Percentiles rank a stretch among this genome's conserved stretches.
Conservation (phyloP, 2,888 invertebrate species). For the Holacanthella duospinosa region DNA sequence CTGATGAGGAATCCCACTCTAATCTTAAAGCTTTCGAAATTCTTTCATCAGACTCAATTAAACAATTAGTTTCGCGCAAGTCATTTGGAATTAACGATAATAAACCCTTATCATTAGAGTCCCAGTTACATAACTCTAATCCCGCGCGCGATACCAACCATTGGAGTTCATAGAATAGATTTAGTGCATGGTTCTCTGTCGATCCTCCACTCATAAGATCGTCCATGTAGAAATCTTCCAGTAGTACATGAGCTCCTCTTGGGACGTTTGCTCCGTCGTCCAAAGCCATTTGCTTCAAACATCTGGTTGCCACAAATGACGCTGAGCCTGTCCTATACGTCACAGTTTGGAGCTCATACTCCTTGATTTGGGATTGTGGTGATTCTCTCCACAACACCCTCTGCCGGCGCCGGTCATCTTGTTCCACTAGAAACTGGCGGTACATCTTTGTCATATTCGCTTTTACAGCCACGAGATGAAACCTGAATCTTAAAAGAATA, state of each 20-base stretch:
- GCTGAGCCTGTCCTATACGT: constrained; percentile 40
- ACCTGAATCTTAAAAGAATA: constrained; percentile 38
- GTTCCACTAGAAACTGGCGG: constrained; percentile 38
- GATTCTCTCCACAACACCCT: constrained; percentile 40
- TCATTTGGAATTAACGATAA: constrained; percentile 13
- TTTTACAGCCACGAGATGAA: constrained; percentile 37
- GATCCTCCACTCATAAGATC: constrained; percentile 17
- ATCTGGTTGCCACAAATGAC: constrained; percentile 25
- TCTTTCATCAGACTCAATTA: constrained; percentile 5
- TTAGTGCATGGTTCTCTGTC: constrained; percentile 2
- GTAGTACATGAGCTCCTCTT: constrained; percentile 19
- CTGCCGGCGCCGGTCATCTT: constrained; percentile 38
- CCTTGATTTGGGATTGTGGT: constrained; percentile 23
- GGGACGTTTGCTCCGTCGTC: constrained; percentile 24
- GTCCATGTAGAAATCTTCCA: constrained; percentile 39
- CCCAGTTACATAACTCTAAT: constrained; percentile 16
- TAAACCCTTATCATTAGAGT: constrained; percentile 11
- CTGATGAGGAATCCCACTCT: constrained; percentile 12
- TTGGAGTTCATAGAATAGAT: constrained; percentile 1
- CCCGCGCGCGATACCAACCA: background rate
- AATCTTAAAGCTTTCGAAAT: constrained; percentile 16
- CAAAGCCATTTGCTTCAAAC: constrained; percentile 34
- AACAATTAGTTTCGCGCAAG: background rate
- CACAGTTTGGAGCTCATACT: constrained; percentile 34
- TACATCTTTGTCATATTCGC: constrained; percentile 42